Conservation (phyloP, 2,113 vertebrate genomes). For the Excalfactoria chinensis region DNA sequence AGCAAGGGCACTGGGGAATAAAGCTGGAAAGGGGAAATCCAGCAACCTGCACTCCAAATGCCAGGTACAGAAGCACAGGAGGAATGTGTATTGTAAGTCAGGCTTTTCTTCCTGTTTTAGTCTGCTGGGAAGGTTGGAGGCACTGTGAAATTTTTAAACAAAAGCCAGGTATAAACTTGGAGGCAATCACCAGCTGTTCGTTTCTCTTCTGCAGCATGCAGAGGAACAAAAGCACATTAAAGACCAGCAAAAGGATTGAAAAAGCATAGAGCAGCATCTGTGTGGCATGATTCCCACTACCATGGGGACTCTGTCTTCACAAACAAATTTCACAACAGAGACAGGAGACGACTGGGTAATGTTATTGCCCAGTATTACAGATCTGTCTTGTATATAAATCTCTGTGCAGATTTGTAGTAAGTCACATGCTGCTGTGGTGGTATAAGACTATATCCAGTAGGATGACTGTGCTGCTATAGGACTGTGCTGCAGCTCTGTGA, state of each 20-base stretch:
- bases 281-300: conserved; percentile 35
- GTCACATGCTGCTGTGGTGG: background rate
- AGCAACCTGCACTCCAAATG: background rate
- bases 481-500: background rate
- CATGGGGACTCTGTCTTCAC: conserved; percentile 18
- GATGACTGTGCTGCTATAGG: background rate
- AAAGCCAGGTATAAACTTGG: conserved; percentile 40
- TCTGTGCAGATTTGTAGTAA: background rate
- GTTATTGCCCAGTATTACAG: background rate
- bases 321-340: background rate
- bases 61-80: background rate
- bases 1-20: background rate
- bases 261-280: conserved; percentile 35
- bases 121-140: conserved; percentile 13
- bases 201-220: conserved; percentile 19
- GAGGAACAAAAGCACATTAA: conserved; percentile 49
- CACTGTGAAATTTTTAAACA: conserved; percentile 54
- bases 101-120: background rate
- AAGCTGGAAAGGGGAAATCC: background rate
- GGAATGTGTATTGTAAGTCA: background rate
- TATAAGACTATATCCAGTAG: background rate
- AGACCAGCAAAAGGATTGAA: conserved; percentile 27
- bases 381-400: background rate
- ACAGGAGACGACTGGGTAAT: background rate
- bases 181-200: conserved; percentile 58